Conservation (phyloP, 2,888 invertebrate genomes). For the Tholera decimalis region DNA sequence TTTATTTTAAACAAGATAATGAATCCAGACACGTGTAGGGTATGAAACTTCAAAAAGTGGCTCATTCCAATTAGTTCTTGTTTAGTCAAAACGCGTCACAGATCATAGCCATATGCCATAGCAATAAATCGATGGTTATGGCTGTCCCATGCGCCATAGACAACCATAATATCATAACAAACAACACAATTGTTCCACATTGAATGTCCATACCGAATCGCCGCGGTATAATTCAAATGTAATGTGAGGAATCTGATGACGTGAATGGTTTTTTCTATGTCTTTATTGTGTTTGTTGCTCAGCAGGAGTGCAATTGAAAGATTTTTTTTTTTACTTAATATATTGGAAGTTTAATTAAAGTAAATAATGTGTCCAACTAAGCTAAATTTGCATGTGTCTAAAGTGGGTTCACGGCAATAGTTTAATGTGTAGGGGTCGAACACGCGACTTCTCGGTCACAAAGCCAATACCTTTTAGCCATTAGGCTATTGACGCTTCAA, state of each 20-base stretch:
- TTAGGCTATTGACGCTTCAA: too few species aligned
- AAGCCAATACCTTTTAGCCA: too few species aligned
- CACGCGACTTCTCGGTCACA: too few species aligned
- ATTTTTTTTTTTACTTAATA: not conserved
- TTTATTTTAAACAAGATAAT: not conserved
- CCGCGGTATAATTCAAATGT: constrained; percentile 44
- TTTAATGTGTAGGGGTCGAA: too few species aligned
- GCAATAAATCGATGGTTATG: constrained; percentile 48
- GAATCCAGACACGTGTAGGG: not conserved
- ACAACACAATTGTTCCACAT: constrained; percentile 55
- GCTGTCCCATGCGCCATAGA: constrained; percentile 40
- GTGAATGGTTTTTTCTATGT: constrained; percentile 11
- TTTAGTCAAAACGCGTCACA: constrained; percentile 42
- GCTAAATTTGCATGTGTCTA: too few species aligned
- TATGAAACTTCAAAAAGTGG: not conserved
- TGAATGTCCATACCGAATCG: constrained; percentile 23
- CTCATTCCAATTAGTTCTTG: constrained; percentile 11
- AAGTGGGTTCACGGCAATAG: too few species aligned
- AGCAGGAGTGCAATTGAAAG: constrained; percentile 5
- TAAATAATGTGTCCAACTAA: too few species aligned
- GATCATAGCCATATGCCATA: constrained; percentile 25
- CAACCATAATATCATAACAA: constrained; percentile 51
- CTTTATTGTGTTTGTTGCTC: constrained; percentile 19
- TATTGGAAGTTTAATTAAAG: not conserved
- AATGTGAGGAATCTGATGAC: constrained; percentile 40